Conservation (phyloP, 2,113 vertebrate genomes). For the Platichthys flesus region DNA sequence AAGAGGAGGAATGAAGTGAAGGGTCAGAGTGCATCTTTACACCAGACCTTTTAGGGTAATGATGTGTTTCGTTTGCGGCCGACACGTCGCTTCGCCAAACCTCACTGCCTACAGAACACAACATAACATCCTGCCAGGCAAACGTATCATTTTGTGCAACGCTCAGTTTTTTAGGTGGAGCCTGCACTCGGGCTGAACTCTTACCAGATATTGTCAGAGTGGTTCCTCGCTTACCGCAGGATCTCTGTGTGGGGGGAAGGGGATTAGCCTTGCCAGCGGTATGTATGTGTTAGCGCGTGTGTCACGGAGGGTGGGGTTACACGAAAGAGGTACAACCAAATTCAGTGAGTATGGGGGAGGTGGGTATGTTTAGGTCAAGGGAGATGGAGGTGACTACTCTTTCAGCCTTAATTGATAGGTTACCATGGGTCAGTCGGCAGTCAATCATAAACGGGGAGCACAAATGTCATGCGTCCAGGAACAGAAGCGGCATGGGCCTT, state of each 20-base stretch:
- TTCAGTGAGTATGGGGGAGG: conserved; percentile 43
- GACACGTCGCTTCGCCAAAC: conserved; percentile 35
- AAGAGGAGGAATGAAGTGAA: conserved; percentile 43
- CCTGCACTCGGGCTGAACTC: conserved; percentile 66
- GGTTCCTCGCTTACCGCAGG: conserved; percentile 46
- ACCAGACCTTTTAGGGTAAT: conserved; percentile 41
- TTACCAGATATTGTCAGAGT: conserved; percentile 45
- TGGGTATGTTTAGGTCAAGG: conserved; percentile 39
- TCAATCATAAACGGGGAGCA: conserved; percentile 44
- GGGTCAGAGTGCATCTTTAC: conserved; percentile 36
- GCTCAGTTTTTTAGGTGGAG: conserved; percentile 46
- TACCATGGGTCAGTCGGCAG: conserved; percentile 49
- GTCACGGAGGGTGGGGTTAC: conserved; percentile 52
- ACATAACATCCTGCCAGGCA: conserved; percentile 10
- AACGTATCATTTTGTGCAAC: conserved; percentile 46
- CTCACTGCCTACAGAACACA: neutral
- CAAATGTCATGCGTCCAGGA: conserved; percentile 23
- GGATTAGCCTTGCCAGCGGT: conserved; percentile 48
- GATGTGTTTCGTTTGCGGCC: conserved; percentile 43
- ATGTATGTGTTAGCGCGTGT: conserved; percentile 50
- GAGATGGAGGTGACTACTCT: conserved; percentile 24
- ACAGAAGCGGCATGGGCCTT: conserved; percentile 1
- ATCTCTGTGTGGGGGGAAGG: conserved; percentile 53
- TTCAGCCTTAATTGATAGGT: conserved; percentile 69
- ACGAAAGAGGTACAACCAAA: conserved; percentile 53